A percentile compares a stretch with the other conserved stretches of the same genome.
phyloP scores from a whole-genome alignment of 2,113 vertebrate species.

The Nymphicus hollandicus region DNA sequence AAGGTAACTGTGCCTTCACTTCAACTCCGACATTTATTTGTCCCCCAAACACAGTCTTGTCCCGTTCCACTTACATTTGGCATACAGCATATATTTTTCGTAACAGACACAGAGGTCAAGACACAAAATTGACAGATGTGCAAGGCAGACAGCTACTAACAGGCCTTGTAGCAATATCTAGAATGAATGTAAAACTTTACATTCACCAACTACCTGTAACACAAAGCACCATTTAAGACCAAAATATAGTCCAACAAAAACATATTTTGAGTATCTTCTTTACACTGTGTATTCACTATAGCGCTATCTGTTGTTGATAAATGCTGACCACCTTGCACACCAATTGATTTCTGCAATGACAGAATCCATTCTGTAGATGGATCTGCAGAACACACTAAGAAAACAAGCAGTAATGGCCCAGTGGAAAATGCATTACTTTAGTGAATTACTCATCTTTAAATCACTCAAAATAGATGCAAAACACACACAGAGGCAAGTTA shows the following conservation, averaged over 20 bases:
- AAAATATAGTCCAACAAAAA: neutral
- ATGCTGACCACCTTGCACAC: neutral
- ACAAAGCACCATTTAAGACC: neutral
- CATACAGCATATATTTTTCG: neutral
- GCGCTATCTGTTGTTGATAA: neutral
- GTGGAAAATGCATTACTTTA: neutral
- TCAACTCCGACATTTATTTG: neutral
- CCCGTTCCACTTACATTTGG: neutral
- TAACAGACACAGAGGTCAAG: neutral
- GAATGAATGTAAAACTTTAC: neutral
- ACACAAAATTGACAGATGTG: neutral
- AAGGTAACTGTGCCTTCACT: neutral
- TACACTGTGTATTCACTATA: neutral
- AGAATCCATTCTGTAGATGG: neutral
- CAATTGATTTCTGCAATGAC: neutral
- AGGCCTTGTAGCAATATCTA: neutral
- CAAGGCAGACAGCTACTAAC: neutral
- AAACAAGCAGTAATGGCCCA: neutral
- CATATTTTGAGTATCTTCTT: neutral
- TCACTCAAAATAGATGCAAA: constrained; percentile 1
- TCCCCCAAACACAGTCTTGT: neutral
- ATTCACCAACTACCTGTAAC: neutral
- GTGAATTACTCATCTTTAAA: constrained; percentile 18
- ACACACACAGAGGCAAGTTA: neutral
- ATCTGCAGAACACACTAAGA: neutral